phyloP scores from a whole-genome alignment of 2,888 invertebrate genomes.

The Linnaemya vulpina region DNA sequence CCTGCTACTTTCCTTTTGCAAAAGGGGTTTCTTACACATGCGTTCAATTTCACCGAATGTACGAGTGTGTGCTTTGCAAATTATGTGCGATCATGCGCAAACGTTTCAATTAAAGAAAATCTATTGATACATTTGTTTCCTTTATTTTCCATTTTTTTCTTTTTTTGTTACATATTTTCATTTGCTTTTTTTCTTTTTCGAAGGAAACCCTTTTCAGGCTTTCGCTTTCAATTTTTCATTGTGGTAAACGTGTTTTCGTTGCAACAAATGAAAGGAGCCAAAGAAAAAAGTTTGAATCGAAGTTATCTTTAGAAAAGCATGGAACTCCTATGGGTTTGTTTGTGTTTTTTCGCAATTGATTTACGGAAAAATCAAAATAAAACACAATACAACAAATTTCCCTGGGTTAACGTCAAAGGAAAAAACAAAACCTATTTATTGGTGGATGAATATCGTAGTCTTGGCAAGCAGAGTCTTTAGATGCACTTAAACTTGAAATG shows the following conservation, averaged over 20 bases:
- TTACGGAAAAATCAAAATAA: conserved; percentile 79
- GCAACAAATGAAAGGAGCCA: conserved; percentile 5
- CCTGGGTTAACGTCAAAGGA: conserved; percentile 29
- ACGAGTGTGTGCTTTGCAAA: conserved; percentile 56
- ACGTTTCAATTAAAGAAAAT: conserved; percentile 67
- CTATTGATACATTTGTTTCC: conserved; percentile 71
- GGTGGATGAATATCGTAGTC: neutral
- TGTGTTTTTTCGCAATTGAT: conserved; percentile 81
- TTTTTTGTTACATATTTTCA: neutral
- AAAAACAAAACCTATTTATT: neutral
- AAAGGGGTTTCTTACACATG: conserved; percentile 41
- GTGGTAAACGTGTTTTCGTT: conserved; percentile 61
- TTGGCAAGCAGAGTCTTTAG: neutral
- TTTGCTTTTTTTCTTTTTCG: conserved; percentile 22
- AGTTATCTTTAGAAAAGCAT: conserved; percentile 44
- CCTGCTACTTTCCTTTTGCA: neutral
- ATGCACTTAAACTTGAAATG: neutral
- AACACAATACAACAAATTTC: conserved; percentile 61
- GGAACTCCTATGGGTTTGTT: conserved; percentile 80
- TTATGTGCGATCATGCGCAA: conserved; percentile 64
- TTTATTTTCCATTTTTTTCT: conserved; percentile 28
- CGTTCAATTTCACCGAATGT: conserved; percentile 1
- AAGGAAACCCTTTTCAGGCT: conserved; percentile 53
- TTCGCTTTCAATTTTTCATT: conserved; percentile 52
- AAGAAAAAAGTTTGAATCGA: neutral